Evolutionary conservation across 2,888 invertebrate genomes (phyloP).

Genomic region (Prostheceraeus crozeri): DNA sequence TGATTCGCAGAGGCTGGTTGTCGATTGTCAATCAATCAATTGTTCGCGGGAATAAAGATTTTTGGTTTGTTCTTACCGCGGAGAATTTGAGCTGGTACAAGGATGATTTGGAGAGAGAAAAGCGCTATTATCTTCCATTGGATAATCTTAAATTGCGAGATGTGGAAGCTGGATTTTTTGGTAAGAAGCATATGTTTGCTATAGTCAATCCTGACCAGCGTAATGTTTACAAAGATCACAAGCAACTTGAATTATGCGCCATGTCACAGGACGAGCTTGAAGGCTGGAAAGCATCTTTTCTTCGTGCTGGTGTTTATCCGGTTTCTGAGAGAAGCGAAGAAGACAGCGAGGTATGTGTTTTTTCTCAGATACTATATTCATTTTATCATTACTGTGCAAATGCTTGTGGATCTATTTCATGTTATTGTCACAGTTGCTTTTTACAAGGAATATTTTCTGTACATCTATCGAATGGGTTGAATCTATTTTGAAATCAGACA

Average conservation of each 20-base stretch:
- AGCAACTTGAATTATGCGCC: slow-evolving; percentile 93
- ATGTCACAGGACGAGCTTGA: slow-evolving; percentile 94
- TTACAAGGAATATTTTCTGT: no score
- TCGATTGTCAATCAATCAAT: slow-evolving; percentile 97
- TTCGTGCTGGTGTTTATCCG: slow-evolving; percentile 98
- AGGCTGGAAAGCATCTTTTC: slow-evolving; percentile 98
- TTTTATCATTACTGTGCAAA: no score
- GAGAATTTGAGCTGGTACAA: slow-evolving; percentile 98
- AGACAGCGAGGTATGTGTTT: no score
- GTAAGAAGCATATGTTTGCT: slow-evolving; percentile 90
- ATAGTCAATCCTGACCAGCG: slow-evolving; percentile 94
- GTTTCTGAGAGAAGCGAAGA: no score
- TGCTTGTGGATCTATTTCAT: no score
- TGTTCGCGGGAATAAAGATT: slow-evolving; percentile 98
- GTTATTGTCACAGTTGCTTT: no score
- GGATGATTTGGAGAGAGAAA: slow-evolving; percentile 74
- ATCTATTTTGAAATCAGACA: no score
- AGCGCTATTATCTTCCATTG: slow-evolving; percentile 96
- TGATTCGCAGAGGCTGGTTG: slow-evolving; percentile 97
- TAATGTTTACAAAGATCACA: slow-evolving; percentile 76
- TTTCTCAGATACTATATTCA: no score
- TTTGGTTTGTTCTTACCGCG: slow-evolving; percentile 97
- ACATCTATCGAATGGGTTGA: no score
- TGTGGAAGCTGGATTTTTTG: slow-evolving; percentile 89
- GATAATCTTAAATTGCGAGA: slow-evolving; percentile 93